These are phyloP conservation scores for Teleiodes luculella DNA, from an alignment of 2,888 invertebrate species.

Conservation along the genomic window DNA sequence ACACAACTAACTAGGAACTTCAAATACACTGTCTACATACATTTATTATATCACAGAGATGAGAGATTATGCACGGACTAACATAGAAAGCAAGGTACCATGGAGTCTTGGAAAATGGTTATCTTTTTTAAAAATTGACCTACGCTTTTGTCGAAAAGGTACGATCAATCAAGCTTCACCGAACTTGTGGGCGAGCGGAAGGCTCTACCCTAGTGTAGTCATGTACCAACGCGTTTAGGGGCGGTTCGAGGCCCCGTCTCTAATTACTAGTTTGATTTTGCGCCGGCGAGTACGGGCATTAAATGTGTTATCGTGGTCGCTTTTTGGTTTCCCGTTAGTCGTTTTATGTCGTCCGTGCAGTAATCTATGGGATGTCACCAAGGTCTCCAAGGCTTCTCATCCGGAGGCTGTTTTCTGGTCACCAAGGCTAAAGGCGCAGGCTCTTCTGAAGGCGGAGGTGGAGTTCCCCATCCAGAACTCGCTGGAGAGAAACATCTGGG, in stretches of 20 bases:
- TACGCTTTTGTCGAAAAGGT: no score
- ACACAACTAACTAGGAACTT: slow-evolving; percentile 44
- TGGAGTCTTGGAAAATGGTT: no score
- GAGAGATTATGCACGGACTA: slow-evolving; percentile 17
- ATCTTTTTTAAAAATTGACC: no score
- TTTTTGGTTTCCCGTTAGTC: neutral
- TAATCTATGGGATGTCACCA: slow-evolving; percentile 78
- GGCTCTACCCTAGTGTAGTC: no score
- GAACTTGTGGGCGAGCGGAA: no score
- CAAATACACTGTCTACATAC: slow-evolving; percentile 38
- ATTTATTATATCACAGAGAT: slow-evolving; percentile 40
- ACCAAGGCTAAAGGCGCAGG: slow-evolving; percentile 84
- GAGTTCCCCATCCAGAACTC: slow-evolving; percentile 71
- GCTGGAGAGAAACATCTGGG: slow-evolving; percentile 80
- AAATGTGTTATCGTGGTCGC: no score
- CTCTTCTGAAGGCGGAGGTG: slow-evolving; percentile 60
- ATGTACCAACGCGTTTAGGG: no score
- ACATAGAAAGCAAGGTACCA: neutral
- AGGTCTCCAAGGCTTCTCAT: slow-evolving; percentile 90
- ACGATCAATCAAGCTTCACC: no score
- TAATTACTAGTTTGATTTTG: no score
- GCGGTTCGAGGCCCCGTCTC: no score
- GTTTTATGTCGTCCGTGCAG: neutral
- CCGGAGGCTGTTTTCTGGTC: slow-evolving; percentile 81
- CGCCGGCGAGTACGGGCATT: no score